Evolutionary conservation across 2,888 invertebrate species (phyloP).

Genomic region (Argyra leucocephala): DNA sequence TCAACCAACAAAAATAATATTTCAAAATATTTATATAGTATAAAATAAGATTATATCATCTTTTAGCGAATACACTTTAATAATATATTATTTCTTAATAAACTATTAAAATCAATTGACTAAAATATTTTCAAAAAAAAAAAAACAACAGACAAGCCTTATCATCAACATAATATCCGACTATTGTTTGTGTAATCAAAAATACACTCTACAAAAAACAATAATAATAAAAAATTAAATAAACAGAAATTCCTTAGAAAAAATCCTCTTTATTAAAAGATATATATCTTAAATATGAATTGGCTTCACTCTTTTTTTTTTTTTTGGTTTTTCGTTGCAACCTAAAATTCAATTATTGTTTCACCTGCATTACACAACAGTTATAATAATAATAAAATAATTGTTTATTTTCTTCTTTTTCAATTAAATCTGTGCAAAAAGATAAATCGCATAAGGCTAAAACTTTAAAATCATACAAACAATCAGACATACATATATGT

Average conservation of each 20-base stretch:
- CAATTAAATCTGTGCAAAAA: background rate
- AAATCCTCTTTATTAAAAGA: background rate
- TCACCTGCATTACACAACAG: background rate
- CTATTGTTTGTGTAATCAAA: background rate
- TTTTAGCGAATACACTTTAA: no score
- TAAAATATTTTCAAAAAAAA: no score
- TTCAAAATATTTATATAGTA: no score
- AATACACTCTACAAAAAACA: background rate
- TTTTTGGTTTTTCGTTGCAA: background rate
- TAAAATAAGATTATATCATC: no score
- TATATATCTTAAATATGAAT: background rate
- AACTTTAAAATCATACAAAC: no score
- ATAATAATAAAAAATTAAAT: no score
- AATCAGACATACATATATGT: no score
- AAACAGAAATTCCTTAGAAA: no score
- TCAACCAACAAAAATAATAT: background rate
- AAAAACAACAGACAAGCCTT: background rate
- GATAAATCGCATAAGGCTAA: background rate
- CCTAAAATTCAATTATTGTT: background rate
- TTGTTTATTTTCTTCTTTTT: background rate
- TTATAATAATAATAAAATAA: background rate
- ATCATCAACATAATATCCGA: background rate
- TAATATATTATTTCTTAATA: background rate
- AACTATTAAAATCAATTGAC: background rate
- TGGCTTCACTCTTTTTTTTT: background rate